A percentile compares a stretch with the other conserved stretches of the same genome.
These are phyloP conservation scores for Gnathonemus echidnorhynchus DNA, from an alignment of 2,113 vertebrate genomes.

Conservation along the genomic window DNA sequence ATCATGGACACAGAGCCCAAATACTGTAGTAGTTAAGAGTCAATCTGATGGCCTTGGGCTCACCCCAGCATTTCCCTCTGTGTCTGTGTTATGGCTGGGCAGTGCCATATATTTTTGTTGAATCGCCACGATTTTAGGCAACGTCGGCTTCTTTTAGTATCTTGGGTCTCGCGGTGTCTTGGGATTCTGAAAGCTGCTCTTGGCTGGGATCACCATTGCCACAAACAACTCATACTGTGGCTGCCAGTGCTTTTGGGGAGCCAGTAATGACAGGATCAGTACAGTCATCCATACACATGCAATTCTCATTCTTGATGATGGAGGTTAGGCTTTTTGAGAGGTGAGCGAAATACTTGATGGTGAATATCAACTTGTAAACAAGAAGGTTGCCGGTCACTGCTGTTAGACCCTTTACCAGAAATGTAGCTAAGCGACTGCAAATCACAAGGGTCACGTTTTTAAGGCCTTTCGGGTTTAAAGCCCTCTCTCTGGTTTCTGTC, in stretches of 20 bases:
- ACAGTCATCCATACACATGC: background rate
- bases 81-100: constrained; percentile 20
- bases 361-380: background rate
- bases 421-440: background rate
- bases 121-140: background rate
- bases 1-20: background rate
- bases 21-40: background rate
- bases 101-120: background rate
- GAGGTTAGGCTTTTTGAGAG: background rate
- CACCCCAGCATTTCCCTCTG: background rate
- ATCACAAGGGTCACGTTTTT: background rate
- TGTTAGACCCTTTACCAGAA: background rate
- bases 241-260: background rate
- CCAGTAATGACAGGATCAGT: background rate
- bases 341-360: background rate
- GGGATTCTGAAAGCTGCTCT: background rate
- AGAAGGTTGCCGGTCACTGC: background rate
- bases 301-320: background rate
- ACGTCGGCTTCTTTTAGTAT: background rate
- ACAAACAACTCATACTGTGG: background rate
- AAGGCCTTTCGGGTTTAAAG: background rate
- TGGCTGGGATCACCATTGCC: background rate
- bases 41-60: background rate
- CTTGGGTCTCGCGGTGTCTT: background rate
- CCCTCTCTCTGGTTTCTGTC: background rate